These are phyloP conservation scores for Cepaea nemoralis DNA, from an alignment of 1,140 invertebrate genomes.

Conservation along the genomic window DNA sequence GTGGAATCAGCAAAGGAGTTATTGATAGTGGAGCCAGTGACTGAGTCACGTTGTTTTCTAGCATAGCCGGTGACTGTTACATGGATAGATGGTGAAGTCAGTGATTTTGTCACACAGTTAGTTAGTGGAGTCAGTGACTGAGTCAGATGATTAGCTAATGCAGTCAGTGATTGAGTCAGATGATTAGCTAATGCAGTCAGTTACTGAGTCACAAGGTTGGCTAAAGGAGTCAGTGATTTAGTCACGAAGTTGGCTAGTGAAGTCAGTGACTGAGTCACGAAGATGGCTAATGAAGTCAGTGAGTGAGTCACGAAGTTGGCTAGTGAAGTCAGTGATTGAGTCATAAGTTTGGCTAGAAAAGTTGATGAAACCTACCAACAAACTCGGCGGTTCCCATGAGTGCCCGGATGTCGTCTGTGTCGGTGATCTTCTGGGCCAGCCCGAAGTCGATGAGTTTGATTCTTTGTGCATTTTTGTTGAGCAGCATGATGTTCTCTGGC, in stretches of 20 bases:
- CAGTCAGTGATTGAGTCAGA: too few species aligned
- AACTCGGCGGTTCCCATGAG: conserved; percentile 77
- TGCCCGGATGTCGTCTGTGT: conserved; percentile 72
- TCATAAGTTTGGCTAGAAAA: too few species aligned
- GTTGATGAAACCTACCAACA: conserved; percentile 68
- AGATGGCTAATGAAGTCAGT: not conserved
- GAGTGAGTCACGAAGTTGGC: too few species aligned
- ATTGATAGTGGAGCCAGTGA: too few species aligned
- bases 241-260: not conserved
- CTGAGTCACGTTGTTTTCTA: too few species aligned
- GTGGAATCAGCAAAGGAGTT: too few species aligned
- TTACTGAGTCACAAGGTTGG: not conserved
- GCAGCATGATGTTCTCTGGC: conserved; percentile 77
- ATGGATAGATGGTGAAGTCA: too few species aligned
- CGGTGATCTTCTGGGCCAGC: conserved; percentile 75
- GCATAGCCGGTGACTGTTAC: too few species aligned
- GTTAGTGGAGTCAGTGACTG: too few species aligned
- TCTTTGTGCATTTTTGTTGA: conserved; percentile 69
- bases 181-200: not conserved
- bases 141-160: too few species aligned
- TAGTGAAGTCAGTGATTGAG: not conserved
- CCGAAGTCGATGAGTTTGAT: conserved; percentile 81
- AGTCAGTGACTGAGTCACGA: too few species aligned
- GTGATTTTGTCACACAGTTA: too few species aligned
- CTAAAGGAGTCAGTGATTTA: not conserved